These are phyloP conservation scores for Lethocerus indicus DNA, from an alignment of 1,140 invertebrate genomes.

Conservation along the genomic window DNA sequence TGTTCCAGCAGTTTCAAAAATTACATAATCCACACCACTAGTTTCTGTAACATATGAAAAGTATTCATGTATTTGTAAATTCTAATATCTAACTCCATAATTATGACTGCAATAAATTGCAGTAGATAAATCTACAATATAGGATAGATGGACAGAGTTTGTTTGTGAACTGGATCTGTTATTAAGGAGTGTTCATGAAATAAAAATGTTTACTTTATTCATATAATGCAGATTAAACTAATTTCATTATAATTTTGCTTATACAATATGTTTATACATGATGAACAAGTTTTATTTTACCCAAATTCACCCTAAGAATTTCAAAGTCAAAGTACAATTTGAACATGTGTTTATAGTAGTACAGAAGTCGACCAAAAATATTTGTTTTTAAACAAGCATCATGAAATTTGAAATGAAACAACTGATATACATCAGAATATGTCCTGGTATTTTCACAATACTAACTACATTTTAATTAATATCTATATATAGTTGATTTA, in stretches of 20 bases:
- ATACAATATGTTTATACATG: no score
- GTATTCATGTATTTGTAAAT: background rate
- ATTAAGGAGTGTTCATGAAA: background rate
- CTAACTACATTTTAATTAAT: no score
- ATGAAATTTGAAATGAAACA: background rate
- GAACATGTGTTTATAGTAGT: background rate
- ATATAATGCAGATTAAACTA: background rate
- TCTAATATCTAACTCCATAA: background rate
- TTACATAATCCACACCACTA: constrained; percentile 58
- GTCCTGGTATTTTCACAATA: constrained; percentile 6
- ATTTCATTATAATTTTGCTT: no score
- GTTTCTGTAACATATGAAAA: constrained; percentile 36
- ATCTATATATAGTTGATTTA: no score
- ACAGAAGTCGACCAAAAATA: background rate
- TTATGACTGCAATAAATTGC: background rate
- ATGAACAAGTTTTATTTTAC: background rate
- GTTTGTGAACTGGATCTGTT: background rate
- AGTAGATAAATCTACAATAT: background rate
- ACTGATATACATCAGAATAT: background rate
- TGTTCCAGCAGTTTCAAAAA: constrained; percentile 74
- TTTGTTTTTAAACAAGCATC: background rate
- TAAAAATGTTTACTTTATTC: background rate
- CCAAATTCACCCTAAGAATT: background rate
- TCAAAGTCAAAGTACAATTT: background rate
- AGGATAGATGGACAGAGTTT: background rate